phyloP scores from a whole-genome alignment of 2,797 vertebrate genomes.

The Manis crassicaudata region DNA sequence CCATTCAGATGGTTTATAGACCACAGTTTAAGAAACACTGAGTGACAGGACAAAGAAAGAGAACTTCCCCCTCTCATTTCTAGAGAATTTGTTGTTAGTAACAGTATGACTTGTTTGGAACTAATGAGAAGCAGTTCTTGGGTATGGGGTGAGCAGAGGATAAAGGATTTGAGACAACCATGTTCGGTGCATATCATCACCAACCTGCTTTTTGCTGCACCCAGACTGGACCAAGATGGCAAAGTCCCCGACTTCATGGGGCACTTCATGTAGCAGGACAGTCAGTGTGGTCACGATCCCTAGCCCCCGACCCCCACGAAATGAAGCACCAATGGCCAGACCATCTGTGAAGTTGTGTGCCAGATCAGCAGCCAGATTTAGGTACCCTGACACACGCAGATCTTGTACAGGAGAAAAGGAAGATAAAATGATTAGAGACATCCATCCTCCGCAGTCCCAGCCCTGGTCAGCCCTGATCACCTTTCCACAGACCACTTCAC shows the following conservation, averaged over 20 bases:
- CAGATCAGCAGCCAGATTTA: constrained; percentile 95
- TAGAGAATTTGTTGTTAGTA: not conserved
- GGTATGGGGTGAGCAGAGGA: not conserved
- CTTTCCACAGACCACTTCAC: not conserved
- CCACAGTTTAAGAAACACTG: not conserved
- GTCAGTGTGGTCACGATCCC: constrained; percentile 93
- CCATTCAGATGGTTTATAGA: not conserved
- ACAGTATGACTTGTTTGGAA: not conserved
- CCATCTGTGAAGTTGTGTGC: constrained; percentile 96
- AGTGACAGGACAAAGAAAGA: not conserved
- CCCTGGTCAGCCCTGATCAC: not conserved
- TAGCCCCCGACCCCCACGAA: constrained; percentile 89
- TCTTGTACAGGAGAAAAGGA: constrained; percentile 81
- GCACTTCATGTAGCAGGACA: constrained; percentile 95
- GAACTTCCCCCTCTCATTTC: not conserved
- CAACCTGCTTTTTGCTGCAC: constrained; percentile 93
- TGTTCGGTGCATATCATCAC: constrained; percentile 39
- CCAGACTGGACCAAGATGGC: constrained; percentile 96
- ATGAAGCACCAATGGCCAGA: constrained; percentile 94
- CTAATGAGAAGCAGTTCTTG: not conserved
- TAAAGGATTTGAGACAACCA: not conserved
- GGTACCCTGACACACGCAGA: constrained; percentile 93
- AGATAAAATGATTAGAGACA: not conserved
- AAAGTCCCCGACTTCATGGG: constrained; percentile 95
- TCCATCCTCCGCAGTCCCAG: too few relatives aligned